Base-by-base conservation (phyloP, 2,113 vertebrate species). In the Prinia subflava region DNA sequence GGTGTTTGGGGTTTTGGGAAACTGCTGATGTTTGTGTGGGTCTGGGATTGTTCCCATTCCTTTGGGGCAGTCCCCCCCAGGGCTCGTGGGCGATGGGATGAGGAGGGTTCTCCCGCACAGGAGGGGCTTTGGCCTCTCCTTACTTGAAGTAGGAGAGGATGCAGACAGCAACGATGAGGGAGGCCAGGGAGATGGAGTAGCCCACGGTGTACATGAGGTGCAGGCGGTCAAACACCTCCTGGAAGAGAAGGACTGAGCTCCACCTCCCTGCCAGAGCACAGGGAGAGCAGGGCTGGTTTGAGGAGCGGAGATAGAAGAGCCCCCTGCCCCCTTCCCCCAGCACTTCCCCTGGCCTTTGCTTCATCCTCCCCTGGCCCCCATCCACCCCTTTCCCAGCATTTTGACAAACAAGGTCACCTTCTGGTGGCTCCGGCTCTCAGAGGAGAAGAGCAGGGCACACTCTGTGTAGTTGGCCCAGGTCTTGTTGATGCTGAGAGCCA, bases 401-500 rank as follows among this genome's bases (percentile, higher is more conserved):
- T 41, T 2, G 3, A 12, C 8, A 30, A 19, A 35, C 33, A 10
- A 31, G 10, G 77, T 92, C 90, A 99, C 99, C 98, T 98, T 98
- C 84, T 98, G 98, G 1, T 95, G 97, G 76, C 92, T 97, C 80
- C 97, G 97, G 81, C 98, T 97, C 90, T 98, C 97, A 0, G 97
- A 97, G 56, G 97, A 98, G 84, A 99, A 97, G 96, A 98, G 98
- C 41, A 97, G 87, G 30, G 98, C 98, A 42, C 99, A 99, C 80
- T 99, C 99, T 0, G 97, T 98, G 97, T 99, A 99, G 90, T 99
- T 99, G n/a, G 99, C 99, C 99, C 99, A 99, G 20, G 99, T 99
- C 86, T 98, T 98, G 97, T 99, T 99, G 89, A 97, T 90, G 78
- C 97, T 98, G 55, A 97, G 89, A 15, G 98, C 98, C 96, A 98